Evolutionary conservation across 2,888 invertebrate species (phyloP).

Genomic region (Steinernema carpocapsae): DNA sequence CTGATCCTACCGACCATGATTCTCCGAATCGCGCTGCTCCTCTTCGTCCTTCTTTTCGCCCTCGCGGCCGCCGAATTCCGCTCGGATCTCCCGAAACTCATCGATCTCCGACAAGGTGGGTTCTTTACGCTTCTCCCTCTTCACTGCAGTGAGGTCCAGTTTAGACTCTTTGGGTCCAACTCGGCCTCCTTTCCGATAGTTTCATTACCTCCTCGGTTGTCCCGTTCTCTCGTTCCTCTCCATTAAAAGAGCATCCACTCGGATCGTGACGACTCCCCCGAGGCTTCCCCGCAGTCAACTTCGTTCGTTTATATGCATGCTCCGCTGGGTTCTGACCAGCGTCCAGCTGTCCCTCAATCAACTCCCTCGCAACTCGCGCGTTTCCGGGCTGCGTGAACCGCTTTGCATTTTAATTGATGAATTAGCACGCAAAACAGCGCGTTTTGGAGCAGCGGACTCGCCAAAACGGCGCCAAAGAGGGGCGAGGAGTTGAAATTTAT

Average conservation of each 20-base stretch:
- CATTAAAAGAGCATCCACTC: conserved; percentile 2
- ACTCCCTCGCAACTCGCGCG: not conserved
- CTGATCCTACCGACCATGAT: not conserved
- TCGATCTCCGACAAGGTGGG: conserved; percentile 19
- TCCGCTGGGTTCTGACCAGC: not conserved
- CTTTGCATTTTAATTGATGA: not conserved
- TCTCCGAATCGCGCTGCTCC: not conserved
- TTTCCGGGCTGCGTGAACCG: not conserved
- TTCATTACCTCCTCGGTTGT: not conserved
- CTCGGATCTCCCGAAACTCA: not conserved
- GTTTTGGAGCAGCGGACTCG: not conserved
- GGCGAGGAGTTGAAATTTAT: not conserved
- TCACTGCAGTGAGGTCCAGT: not conserved
- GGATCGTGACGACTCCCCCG: not conserved
- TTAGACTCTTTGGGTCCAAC: not conserved
- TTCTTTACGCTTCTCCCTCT: not conserved
- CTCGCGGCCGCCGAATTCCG: not conserved
- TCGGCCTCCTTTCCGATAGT: not conserved
- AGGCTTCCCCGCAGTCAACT: not conserved
- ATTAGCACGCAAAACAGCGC: not conserved
- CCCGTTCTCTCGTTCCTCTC: not conserved
- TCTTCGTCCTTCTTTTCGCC: not conserved
- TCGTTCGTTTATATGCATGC: conserved; percentile 2
- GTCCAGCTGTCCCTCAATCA: not conserved
- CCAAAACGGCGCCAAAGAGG: not conserved